A percentile compares a stretch with the other conserved stretches of the same genome.
These are phyloP conservation scores for Xestobium rufovillosum DNA, from an alignment of 2,888 invertebrate species.

Conservation along the genomic window DNA sequence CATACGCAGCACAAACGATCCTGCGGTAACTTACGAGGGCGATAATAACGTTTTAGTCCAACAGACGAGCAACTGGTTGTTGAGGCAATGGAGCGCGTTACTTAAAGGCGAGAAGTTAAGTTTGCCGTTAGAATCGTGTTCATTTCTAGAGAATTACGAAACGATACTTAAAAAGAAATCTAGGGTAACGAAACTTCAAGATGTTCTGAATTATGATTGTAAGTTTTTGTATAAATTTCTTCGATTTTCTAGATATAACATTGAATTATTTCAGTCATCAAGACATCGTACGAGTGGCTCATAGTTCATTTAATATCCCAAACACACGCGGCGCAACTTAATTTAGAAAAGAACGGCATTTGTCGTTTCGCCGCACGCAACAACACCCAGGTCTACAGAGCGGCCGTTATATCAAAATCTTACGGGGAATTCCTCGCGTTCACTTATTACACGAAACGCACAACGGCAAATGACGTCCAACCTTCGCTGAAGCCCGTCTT, in stretches of 20 bases:
- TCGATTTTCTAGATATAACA: slow-evolving; percentile 7
- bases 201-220: slow-evolving; percentile 40
- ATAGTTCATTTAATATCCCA: slow-evolving; percentile 69
- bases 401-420: slow-evolving; percentile 64
- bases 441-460: slow-evolving; percentile 45
- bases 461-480: slow-evolving; percentile 38
- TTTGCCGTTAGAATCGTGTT: slow-evolving; percentile 64
- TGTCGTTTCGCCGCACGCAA: slow-evolving; percentile 70
- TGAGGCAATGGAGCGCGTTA: slow-evolving; percentile 56
- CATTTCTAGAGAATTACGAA: slow-evolving; percentile 55
- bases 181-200: slow-evolving; percentile 28
- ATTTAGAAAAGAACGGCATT: slow-evolving; percentile 47
- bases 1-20: slow-evolving; percentile 79
- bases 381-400: slow-evolving; percentile 68
- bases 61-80: slow-evolving; percentile 82
- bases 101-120: slow-evolving; percentile 44
- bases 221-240: slow-evolving; percentile 25
- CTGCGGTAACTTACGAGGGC: slow-evolving; percentile 87
- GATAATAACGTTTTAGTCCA: slow-evolving; percentile 90
- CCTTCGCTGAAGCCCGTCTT: slow-evolving; percentile 40
- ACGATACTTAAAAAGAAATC: slow-evolving; percentile 44
- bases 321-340: slow-evolving; percentile 55
- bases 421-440: slow-evolving; percentile 67
- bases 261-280: slow-evolving; percentile 56
- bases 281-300: slow-evolving; percentile 74